Conservation (phyloP, 2,888 invertebrate species). For the Pimpla rufipes region DNA sequence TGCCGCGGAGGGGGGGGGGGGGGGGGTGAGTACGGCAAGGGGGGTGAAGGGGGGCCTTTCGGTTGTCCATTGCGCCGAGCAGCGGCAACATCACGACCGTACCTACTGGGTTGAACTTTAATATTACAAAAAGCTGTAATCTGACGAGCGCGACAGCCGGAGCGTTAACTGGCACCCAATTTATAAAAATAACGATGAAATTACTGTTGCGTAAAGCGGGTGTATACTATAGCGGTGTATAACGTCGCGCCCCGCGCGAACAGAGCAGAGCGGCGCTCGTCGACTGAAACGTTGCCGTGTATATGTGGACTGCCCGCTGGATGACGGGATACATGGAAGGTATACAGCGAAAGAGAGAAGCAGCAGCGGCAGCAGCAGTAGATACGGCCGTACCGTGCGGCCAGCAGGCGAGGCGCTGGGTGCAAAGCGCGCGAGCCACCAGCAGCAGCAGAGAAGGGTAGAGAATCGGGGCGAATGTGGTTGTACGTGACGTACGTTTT, state of each 20-base stretch:
- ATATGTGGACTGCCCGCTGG: slow-evolving; percentile 49
- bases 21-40: no score
- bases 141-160: slow-evolving; percentile 81
- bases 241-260: slow-evolving; percentile 33
- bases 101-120: slow-evolving; percentile 76
- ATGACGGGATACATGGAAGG: slow-evolving; percentile 36
- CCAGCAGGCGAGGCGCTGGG: slow-evolving; percentile 16
- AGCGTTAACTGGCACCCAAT: slow-evolving; percentile 85
- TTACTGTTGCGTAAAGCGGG: slow-evolving; percentile 84
- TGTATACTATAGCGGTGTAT: slow-evolving; percentile 53
- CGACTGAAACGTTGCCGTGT: slow-evolving; percentile 31
- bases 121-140: slow-evolving; percentile 83
- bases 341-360: slow-evolving; percentile 41
- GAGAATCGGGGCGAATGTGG: slow-evolving; percentile 63
- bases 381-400: no score
- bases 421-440: slow-evolving; percentile 22
- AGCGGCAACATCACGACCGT: slow-evolving; percentile 49
- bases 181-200: slow-evolving; percentile 86
- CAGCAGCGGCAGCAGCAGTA: no score
- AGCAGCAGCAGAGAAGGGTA: slow-evolving; percentile 47
- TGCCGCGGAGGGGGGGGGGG: not conserved
- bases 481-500: slow-evolving; percentile 79
- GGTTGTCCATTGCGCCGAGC: slow-evolving; percentile 50
- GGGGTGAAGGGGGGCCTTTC: not conserved
- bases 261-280: not conserved